Conservation (phyloP, 2,888 invertebrate genomes). For the Pollenia amentaria region DNA sequence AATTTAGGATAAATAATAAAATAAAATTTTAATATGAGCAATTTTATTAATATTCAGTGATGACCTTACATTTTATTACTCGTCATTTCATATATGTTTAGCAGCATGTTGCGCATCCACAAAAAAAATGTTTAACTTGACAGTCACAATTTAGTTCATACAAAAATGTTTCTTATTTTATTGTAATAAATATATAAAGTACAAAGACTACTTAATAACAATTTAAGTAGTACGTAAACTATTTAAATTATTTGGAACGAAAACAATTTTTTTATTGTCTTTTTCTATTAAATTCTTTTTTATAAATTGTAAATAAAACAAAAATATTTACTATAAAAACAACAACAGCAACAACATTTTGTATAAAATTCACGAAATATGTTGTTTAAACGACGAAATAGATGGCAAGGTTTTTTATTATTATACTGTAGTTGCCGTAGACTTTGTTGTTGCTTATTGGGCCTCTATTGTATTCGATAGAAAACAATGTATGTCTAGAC, state of each 20-base stretch:
- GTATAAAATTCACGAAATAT: conserved; percentile 44
- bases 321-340: neutral
- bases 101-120: conserved; percentile 19
- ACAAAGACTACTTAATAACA: neutral
- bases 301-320: neutral
- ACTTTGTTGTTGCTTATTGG: conserved; percentile 30
- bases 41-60: no score
- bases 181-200: no score
- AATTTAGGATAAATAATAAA: no score
- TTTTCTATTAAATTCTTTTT: no score
- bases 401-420: conserved; percentile 40
- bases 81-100: neutral
- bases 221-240: neutral
- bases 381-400: conserved; percentile 42
- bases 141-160: neutral
- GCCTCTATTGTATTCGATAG: conserved; percentile 33
- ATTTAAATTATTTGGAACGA: conserved; percentile 7
- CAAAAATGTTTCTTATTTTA: no score
- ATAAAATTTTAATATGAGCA: no score
- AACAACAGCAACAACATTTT: conserved; percentile 32
- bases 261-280: neutral
- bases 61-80: no score
- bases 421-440: neutral
- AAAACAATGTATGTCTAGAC: conserved; percentile 70
- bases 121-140: neutral